These are phyloP conservation scores for Bimastos eiseni DNA, from an alignment of 2,888 invertebrate species.

Conservation along the genomic window DNA sequence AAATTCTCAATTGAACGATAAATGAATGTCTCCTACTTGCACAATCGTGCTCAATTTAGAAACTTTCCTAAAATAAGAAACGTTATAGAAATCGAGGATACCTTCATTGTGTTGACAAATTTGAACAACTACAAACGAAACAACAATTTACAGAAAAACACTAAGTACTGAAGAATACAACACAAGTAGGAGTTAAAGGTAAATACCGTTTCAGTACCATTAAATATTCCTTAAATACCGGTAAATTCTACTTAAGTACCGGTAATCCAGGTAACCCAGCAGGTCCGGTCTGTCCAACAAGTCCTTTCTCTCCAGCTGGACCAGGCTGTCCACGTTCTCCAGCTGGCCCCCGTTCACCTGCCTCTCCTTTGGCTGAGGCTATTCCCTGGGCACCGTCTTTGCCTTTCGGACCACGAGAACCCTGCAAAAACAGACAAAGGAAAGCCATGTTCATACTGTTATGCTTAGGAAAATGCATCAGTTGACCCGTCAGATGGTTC, in stretches of 20 bases:
- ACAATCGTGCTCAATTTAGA: not conserved
- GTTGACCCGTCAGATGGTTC: not conserved
- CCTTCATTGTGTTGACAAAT: not conserved
- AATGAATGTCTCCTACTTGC: no score
- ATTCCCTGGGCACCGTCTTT: not conserved
- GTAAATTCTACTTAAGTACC: not conserved
- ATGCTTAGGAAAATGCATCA: no score
- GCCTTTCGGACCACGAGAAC: not conserved
- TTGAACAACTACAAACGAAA: not conserved
- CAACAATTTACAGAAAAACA: not conserved
- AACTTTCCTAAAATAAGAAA: no score
- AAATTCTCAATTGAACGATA: no score
- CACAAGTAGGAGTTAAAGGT: no score
- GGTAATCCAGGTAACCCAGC: not conserved
- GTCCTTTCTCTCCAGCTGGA: conserved; percentile 4
- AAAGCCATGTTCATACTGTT: not conserved
- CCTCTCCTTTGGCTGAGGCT: not conserved
- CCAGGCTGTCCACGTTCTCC: not conserved
- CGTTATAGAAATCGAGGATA: not conserved
- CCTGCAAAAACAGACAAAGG: not conserved
- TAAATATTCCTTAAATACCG: no score
- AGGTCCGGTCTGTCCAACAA: not conserved
- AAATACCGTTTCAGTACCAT: no score
- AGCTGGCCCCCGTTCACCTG: not conserved
- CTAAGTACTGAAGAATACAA: not conserved